phyloP scores from a whole-genome alignment of 2,888 invertebrate genomes.

The Lasioglossum lativentre region DNA sequence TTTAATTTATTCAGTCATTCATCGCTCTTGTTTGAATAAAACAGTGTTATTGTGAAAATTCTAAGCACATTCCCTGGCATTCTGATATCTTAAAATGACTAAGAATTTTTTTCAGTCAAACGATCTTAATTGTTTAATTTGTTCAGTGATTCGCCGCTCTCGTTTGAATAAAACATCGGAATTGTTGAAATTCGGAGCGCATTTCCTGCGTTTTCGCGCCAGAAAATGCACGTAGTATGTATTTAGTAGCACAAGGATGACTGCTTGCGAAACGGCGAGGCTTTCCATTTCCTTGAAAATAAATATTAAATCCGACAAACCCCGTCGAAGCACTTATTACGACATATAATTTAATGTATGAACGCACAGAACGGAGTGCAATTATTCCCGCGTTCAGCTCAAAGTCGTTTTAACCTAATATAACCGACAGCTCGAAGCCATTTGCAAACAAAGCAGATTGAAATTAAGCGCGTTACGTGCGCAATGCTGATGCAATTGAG shows the following conservation, averaged over 20 bases:
- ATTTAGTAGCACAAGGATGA: not conserved
- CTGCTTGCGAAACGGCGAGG: not conserved
- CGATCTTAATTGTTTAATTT: no score
- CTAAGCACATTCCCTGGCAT: no score
- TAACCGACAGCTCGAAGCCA: slow-evolving; percentile 10
- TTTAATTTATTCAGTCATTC: not conserved
- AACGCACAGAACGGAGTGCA: not conserved
- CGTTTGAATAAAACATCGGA: not conserved
- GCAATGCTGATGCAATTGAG: not conserved
- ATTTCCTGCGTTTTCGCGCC: not conserved
- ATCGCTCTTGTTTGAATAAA: not conserved
- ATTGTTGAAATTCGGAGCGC: not conserved
- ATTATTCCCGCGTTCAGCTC: not conserved
- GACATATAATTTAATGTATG: slow-evolving; percentile 14
- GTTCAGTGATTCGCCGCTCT: not conserved
- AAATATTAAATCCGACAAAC: not conserved
- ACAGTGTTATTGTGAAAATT: not conserved
- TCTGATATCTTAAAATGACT: no score
- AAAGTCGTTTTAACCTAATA: slow-evolving; percentile 8
- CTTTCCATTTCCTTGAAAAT: slow-evolving; percentile 15
- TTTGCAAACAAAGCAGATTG: slow-evolving; percentile 13
- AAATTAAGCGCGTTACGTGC: slow-evolving; percentile 1
- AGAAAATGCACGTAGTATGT: not conserved
- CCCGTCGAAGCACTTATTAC: not conserved
- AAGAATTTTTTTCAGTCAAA: no score